Conservation (phyloP, 2,888 invertebrate genomes). For the Archips xylosteana region DNA sequence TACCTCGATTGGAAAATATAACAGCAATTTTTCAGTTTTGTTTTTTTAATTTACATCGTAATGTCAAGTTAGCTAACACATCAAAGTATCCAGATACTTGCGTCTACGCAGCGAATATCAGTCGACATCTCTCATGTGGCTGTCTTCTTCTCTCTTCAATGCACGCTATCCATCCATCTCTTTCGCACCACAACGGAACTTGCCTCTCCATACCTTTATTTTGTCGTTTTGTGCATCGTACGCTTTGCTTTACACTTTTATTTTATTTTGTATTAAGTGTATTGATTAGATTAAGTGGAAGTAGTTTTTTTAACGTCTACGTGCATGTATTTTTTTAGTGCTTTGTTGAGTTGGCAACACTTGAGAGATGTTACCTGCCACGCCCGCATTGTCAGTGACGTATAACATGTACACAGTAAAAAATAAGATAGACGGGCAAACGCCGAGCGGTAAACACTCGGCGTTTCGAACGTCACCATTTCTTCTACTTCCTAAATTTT, state of each 20-base stretch:
- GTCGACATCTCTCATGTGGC: slow-evolving; percentile 84
- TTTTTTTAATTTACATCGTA: background rate
- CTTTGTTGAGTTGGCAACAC: slow-evolving; percentile 68
- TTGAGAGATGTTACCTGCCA: slow-evolving; percentile 84
- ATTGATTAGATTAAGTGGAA: slow-evolving; percentile 35
- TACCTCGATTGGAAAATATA: background rate
- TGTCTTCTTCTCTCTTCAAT: slow-evolving; percentile 62
- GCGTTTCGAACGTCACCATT: background rate
- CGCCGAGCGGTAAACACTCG: too few relatives aligned
- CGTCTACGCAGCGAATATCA: slow-evolving; percentile 60
- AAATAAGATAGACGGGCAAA: background rate
- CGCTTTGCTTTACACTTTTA: slow-evolving; percentile 41
- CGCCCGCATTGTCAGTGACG: slow-evolving; percentile 67
- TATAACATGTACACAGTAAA: slow-evolving; percentile 23
- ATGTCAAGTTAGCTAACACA: slow-evolving; percentile 17
- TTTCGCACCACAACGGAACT: slow-evolving; percentile 56
- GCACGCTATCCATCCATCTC: slow-evolving; percentile 71
- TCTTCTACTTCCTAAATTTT: too few relatives aligned
- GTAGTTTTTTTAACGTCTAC: slow-evolving; percentile 49
- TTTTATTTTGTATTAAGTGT: slow-evolving; percentile 46
- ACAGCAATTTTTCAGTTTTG: background rate
- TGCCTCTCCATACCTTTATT: slow-evolving; percentile 55
- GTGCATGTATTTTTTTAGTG: slow-evolving; percentile 67
- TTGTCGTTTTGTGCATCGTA: slow-evolving; percentile 27
- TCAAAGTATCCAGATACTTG: slow-evolving; percentile 47